A percentile compares a stretch with the other conserved stretches of the same genome.
Evolutionary conservation across 2,797 vertebrate species (phyloP).

Genomic region (Chiroxiphia lanceolata): DNA sequence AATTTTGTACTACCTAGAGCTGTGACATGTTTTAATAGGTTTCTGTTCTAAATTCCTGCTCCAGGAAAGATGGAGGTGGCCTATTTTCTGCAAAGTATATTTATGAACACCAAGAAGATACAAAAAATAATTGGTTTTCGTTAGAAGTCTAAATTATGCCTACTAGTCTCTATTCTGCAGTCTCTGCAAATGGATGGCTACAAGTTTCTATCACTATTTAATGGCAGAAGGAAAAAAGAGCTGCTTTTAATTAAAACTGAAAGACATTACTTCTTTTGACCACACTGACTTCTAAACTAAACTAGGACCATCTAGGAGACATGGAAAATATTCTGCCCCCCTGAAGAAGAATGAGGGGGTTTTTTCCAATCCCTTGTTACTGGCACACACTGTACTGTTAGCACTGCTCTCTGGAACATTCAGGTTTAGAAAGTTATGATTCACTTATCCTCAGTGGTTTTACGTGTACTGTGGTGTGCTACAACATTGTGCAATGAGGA

Average conservation of each 20-base stretch:
- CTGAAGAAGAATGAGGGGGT: neutral
- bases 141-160: neutral
- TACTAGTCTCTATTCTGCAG: neutral
- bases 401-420: neutral
- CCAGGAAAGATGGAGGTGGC: neutral
- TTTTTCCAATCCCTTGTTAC: neutral
- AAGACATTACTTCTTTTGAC: neutral
- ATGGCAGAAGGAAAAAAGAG: neutral
- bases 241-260: neutral
- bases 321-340: constrained; percentile 1
- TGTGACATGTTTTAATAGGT: neutral
- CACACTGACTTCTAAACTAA: neutral
- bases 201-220: neutral
- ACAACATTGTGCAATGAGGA: neutral
- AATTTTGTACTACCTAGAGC: neutral
- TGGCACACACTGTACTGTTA: neutral
- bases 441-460: constrained; percentile 1
- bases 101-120: neutral
- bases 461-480: neutral
- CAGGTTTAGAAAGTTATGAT: constrained; percentile 22
- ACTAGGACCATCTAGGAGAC: neutral
- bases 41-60: neutral
- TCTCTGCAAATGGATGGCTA: neutral
- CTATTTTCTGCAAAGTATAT: neutral
- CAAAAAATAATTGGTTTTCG: neutral